Base-by-base conservation (phyloP, 2,797 vertebrate genomes). In the Eidolon dupreanum region DNA sequence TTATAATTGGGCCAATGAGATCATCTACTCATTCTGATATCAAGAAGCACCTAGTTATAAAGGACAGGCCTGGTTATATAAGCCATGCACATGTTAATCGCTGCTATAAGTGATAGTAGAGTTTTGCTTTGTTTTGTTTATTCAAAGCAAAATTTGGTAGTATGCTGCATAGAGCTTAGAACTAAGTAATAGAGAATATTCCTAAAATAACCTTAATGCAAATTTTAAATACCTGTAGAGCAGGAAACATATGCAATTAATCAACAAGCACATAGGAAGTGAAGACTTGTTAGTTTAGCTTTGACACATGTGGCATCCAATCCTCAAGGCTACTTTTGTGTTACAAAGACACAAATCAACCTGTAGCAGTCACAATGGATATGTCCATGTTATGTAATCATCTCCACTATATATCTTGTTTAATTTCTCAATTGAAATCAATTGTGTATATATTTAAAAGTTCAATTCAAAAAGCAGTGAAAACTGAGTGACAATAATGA, bases 401-500 rank as follows among this genome's bases (percentile, higher is more conserved):
- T 57, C 68, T 20, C 43, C 43, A 68, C 49, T 79, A 28, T 82
- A 24, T 49, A 77, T 17, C 70, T 78, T 41, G 12, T 70, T 93
- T 95, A 77, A 91, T 90, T 92, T 91, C 55, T 74, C 38, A 71
- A 4, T 24, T 78, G 57, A 96, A 90, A 82, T 46, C 71, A 94
- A 94, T 6, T 87, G 28, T 82, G 17, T 57, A 53, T 57, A 53
- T 93, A 87, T 92, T 84, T 82, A 33, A 79, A 93, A 85, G 22
- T 86, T 22, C 51, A 82, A 33, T 33, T 22, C 19, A 79, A 89
- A 92, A 95, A 66, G 55, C 15, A 79, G 1, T 84, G 36, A 11
- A 93, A 65, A 94, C 8, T 84, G 59, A 71, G 22, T 31, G n/a
- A 77, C 26, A 92, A 75, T 68, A 90, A 94, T 49, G 70, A 85